Conservation (phyloP, 2,888 invertebrate species). For the Trissolcus brochymenae region DNA sequence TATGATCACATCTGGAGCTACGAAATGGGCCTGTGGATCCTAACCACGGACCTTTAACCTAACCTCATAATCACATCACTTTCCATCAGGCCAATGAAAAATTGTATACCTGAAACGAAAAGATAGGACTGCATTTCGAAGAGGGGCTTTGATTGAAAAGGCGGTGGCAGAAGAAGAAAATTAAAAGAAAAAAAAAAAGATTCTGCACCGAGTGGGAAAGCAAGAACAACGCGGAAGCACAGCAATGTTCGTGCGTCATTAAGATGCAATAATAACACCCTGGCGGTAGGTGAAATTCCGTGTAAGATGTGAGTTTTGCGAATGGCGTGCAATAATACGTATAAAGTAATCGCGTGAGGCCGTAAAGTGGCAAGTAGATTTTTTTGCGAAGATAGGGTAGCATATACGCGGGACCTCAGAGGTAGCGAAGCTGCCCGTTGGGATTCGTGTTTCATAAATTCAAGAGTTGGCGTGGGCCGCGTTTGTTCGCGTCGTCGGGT, state of each 20-base stretch:
- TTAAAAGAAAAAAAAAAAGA: too few species aligned
- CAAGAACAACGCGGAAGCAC: slow-evolving; percentile 33
- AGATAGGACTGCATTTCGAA: too few species aligned
- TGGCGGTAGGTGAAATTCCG: slow-evolving; percentile 19
- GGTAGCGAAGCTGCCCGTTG: slow-evolving; percentile 56
- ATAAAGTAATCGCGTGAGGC: slow-evolving; percentile 54
- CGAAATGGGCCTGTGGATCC: too few species aligned
- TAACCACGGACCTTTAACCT: too few species aligned
- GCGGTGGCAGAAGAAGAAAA: too few species aligned
- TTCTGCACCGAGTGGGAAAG: background rate
- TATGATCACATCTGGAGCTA: too few species aligned
- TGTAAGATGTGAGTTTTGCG: slow-evolving; percentile 35
- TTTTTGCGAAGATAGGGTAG: slow-evolving; percentile 47
- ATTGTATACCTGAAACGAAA: background rate
- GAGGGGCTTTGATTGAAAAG: background rate
- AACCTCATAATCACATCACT: too few species aligned
- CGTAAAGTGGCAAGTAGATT: slow-evolving; percentile 55
- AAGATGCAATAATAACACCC: slow-evolving; percentile 44
- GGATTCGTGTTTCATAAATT: slow-evolving; percentile 70
- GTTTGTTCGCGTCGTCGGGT: slow-evolving; percentile 58
- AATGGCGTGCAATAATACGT: slow-evolving; percentile 47
- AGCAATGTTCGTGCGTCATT: slow-evolving; percentile 21
- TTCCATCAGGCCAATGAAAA: background rate
- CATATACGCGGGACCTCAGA: slow-evolving; percentile 50
- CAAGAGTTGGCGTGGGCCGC: slow-evolving; percentile 65